Percentiles rank a stretch among this genome's conserved stretches.
These are phyloP conservation scores for Anabas testudineus DNA, from an alignment of 2,797 vertebrate genomes.

Conservation along the genomic window DNA sequence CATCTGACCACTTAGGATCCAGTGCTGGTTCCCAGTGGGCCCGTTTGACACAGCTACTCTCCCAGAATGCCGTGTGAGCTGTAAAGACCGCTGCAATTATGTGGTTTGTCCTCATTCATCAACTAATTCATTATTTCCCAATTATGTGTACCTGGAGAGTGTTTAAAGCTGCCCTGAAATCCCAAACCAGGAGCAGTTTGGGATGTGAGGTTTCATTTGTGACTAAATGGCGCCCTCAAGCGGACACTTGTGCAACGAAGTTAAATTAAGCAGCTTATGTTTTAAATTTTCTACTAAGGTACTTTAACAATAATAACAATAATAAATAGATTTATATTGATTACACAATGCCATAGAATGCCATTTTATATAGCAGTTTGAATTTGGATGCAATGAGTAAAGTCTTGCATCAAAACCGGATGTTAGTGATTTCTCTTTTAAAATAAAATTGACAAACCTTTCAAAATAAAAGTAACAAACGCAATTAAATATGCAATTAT, in stretches of 20 bases:
- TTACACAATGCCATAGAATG: not conserved
- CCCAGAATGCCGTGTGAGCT: not conserved
- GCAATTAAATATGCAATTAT: not conserved
- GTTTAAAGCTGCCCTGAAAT: conserved; percentile 13
- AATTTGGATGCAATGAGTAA: not conserved
- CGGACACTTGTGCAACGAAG: conserved; percentile 1
- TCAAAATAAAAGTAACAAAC: accelerated
- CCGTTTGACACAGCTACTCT: not conserved
- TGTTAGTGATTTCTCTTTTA: not conserved
- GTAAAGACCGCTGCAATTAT: not conserved
- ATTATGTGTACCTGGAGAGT: conserved; percentile 21
- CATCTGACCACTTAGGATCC: not conserved
- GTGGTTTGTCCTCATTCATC: not conserved
- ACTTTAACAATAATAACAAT: not conserved
- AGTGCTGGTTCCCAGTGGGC: not conserved
- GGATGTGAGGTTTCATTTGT: not conserved
- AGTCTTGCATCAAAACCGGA: not conserved
- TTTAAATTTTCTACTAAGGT: too few relatives aligned
- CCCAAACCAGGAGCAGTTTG: not conserved
- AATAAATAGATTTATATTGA: not conserved
- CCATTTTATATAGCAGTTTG: too few relatives aligned
- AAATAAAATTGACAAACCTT: not conserved
- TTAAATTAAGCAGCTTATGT: not conserved
- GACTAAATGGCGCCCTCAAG: conserved; percentile 46
- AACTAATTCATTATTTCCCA: conserved; percentile 4